These are phyloP conservation scores for Lepus townsendii DNA, from an alignment of 2,797 vertebrate genomes.

Conservation along the genomic window DNA sequence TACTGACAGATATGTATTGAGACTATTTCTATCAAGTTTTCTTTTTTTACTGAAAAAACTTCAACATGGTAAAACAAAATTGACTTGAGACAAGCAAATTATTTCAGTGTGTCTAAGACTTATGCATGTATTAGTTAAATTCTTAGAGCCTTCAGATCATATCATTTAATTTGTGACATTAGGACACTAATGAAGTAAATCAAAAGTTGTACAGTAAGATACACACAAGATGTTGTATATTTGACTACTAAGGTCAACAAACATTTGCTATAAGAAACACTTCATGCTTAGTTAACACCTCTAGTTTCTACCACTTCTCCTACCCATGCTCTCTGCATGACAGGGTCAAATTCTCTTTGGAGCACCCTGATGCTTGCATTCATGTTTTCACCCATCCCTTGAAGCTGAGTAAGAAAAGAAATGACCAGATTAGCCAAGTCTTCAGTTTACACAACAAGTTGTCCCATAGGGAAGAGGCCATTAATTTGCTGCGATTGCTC, in stretches of 20 bases:
- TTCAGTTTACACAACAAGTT: neutral
- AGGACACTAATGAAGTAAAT: neutral
- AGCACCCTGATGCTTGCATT: too few relatives aligned
- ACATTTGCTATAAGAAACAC: rapidly evolving
- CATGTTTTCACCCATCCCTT: rapidly evolving
- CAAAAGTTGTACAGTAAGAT: too few relatives aligned
- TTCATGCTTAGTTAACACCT: neutral
- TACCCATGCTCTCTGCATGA: neutral
- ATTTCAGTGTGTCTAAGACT: neutral
- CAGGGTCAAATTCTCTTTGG: neutral
- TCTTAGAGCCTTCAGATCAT: too few relatives aligned
- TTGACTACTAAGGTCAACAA: neutral
- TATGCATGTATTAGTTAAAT: neutral
- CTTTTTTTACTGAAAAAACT: neutral
- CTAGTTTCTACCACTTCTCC: rapidly evolving
- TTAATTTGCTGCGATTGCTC: neutral
- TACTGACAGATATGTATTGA: neutral
- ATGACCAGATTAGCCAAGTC: neutral
- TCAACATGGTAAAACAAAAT: neutral
- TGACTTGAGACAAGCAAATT: neutral
- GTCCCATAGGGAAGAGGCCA: neutral
- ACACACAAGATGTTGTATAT: rapidly evolving
- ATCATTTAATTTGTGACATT: neutral
- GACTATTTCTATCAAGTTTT: neutral
- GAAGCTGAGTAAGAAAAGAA: neutral